phyloP scores from a whole-genome alignment of 2,113 vertebrate genomes.

The Neolamprologus hecqui region DNA sequence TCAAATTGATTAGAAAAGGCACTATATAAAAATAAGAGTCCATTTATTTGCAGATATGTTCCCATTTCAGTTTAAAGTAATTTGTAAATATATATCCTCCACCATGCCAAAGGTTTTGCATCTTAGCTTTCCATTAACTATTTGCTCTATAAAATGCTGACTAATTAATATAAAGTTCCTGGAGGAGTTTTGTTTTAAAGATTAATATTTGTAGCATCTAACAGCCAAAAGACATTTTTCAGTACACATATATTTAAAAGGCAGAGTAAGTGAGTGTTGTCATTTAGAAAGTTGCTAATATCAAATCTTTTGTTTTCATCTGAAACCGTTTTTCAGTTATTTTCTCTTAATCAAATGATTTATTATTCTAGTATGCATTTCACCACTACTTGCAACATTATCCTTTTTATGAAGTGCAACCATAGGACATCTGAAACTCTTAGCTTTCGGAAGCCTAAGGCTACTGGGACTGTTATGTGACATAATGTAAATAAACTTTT shows the following conservation, averaged over 20 bases:
- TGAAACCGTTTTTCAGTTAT: neutral
- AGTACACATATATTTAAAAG: neutral
- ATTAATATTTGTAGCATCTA: neutral
- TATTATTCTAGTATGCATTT: neutral
- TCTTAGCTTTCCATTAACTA: neutral
- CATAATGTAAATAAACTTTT: neutral
- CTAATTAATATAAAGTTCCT: neutral
- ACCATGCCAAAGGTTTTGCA: neutral
- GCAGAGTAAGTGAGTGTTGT: neutral
- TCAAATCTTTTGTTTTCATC: neutral
- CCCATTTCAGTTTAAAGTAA: neutral
- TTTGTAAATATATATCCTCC: neutral
- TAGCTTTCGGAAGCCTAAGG: neutral
- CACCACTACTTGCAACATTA: neutral
- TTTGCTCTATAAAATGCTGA: neutral
- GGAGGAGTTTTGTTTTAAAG: neutral
- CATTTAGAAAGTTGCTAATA: neutral
- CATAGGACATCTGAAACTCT: neutral
- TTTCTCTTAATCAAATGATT: neutral
- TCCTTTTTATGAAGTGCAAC: neutral
- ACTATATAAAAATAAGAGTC: neutral
- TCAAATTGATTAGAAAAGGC: neutral
- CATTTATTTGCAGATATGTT: neutral
- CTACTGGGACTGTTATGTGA: neutral
- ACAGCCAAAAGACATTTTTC: neutral